Conservation (phyloP, 1,140 invertebrate species). For the Zelostemma sp. region DNA sequence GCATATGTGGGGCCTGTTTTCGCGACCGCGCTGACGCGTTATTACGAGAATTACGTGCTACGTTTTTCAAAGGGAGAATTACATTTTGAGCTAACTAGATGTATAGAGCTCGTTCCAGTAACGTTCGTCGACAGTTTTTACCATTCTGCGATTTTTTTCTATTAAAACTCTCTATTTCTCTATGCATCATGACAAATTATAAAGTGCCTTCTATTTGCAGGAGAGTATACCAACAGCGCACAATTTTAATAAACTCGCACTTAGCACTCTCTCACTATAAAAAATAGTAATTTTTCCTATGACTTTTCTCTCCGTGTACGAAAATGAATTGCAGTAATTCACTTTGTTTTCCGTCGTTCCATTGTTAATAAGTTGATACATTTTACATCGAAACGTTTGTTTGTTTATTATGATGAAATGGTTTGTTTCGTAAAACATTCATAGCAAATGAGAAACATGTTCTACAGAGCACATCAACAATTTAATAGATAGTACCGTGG, state of each 20-base stretch:
- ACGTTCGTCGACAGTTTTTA: constrained; percentile 44
- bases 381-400: neutral
- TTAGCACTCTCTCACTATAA: too few relatives aligned
- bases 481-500: neutral
- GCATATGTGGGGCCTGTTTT: constrained; percentile 41
- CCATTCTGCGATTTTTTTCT: constrained; percentile 48
- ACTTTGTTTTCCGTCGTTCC: too few relatives aligned
- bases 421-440: neutral
- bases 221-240: neutral
- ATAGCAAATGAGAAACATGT: neutral
- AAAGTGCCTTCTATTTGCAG: neutral
- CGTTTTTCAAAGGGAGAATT: constrained; percentile 52
- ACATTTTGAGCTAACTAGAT: constrained; percentile 46
- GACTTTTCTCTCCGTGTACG: too few relatives aligned
- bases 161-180: constrained; percentile 44
- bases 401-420: neutral
- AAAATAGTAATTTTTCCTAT: too few relatives aligned
- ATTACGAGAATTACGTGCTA: constrained; percentile 49
- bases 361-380: too few relatives aligned
- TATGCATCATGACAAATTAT: constrained; percentile 26
- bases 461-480: neutral
- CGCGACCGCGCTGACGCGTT: constrained; percentile 46
- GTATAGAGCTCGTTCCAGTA: constrained; percentile 43
- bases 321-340: neutral
- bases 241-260: neutral